Percentiles rank a stretch among this genome's conserved stretches.
Evolutionary conservation across 2,113 vertebrate genomes (phyloP).

Genomic region (Tetraodon nigroviridis): DNA sequence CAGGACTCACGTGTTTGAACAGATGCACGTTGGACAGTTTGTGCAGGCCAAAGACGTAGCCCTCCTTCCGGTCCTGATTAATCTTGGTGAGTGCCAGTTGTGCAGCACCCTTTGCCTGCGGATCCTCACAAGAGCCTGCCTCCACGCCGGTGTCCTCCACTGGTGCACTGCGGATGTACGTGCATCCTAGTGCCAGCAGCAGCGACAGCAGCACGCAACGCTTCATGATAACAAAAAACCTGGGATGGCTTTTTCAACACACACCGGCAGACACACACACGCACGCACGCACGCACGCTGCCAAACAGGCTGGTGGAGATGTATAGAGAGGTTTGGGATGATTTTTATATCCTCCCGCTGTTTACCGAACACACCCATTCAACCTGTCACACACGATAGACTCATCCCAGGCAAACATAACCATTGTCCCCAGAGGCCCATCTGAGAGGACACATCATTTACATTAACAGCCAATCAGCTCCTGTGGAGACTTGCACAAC

Average conservation of each 20-base stretch:
- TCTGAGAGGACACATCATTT: neutral
- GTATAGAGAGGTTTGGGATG: neutral
- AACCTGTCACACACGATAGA: neutral
- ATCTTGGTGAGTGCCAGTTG: conserved; percentile 62
- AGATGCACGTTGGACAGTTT: conserved; percentile 63
- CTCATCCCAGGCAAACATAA: conserved; percentile 40
- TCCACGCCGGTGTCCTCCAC: neutral
- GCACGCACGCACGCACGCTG: conserved; percentile 7
- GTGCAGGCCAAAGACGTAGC: conserved; percentile 65
- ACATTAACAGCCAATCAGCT: conserved; percentile 23
- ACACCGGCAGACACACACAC: neutral
- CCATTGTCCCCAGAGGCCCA: conserved; percentile 30
- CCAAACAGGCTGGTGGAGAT: conserved; percentile 1
- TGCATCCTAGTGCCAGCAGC: conserved; percentile 46
- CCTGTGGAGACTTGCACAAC: conserved; percentile 32
- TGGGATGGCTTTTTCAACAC: neutral
- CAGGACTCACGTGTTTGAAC: conserved; percentile 59
- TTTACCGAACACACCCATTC: neutral
- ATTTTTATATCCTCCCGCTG: conserved; percentile 36
- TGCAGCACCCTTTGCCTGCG: conserved; percentile 27
- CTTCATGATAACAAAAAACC: conserved; percentile 57
- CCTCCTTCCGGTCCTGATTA: conserved; percentile 65
- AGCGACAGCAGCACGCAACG: conserved; percentile 30
- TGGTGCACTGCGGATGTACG: conserved; percentile 43
- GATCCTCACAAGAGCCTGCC: conserved; percentile 59